A percentile compares a stretch with the other conserved stretches of the same genome.
phyloP scores from a whole-genome alignment of 2,888 invertebrate species.

The Pachydiplax longipennis region DNA sequence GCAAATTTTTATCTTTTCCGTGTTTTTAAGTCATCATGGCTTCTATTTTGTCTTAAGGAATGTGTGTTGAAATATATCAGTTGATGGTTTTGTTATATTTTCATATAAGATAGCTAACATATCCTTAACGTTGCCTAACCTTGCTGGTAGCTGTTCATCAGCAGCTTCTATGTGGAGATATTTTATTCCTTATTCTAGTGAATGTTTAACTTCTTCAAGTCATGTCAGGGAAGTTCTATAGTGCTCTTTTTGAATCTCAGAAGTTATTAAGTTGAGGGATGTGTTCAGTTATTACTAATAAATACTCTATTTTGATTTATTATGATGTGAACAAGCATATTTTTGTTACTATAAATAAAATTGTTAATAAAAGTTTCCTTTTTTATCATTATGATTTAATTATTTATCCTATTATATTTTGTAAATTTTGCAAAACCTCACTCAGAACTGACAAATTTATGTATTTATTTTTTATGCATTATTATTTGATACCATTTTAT shows the following conservation, averaged over 20 bases:
- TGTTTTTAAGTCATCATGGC: not conserved
- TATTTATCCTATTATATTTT: not conserved
- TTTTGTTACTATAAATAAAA: conserved; percentile 35
- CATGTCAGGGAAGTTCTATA: conserved; percentile 1
- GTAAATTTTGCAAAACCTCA: not conserved
- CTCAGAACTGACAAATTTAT: too few relatives aligned
- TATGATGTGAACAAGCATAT: conserved; percentile 41
- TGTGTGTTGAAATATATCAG: not conserved
- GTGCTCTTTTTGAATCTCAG: not conserved
- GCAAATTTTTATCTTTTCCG: conserved; percentile 13
- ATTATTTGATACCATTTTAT: too few relatives aligned
- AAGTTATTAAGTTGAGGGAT: not conserved
- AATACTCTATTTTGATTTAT: conserved; percentile 14
- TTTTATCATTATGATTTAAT: not conserved
- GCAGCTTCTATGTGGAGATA: not conserved
- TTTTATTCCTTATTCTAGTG: not conserved
- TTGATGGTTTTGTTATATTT: not conserved
- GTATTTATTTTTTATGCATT: too few relatives aligned
- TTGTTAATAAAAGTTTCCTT: conserved; percentile 25
- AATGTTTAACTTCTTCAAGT: not conserved
- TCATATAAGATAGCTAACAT: not conserved
- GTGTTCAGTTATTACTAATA: conserved; percentile 26
- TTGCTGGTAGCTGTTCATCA: not conserved
- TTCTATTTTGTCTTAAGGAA: conserved; percentile 23
- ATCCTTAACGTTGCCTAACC: not conserved